Conservation (phyloP, 2,797 vertebrate genomes). For the Xiphophorus birchmanni region DNA sequence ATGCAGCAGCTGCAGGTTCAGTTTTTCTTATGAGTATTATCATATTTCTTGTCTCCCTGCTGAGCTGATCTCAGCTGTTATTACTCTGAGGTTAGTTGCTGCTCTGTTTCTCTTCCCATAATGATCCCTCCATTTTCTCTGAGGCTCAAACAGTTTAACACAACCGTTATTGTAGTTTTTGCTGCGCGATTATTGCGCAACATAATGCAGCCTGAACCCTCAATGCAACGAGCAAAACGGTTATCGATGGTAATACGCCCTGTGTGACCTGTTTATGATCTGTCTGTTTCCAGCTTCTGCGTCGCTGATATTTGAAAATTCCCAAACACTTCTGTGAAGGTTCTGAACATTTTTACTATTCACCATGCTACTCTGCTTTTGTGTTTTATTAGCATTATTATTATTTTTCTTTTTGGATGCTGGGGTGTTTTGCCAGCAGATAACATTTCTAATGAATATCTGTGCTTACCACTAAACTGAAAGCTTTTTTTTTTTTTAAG, state of each 20-base stretch:
- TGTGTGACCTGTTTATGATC: not conserved
- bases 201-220: not conserved
- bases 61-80: not conserved
- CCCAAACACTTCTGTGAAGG: not conserved
- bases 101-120: slow-evolving; percentile 2
- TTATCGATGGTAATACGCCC: not conserved
- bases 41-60: not conserved
- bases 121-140: slow-evolving; percentile 1
- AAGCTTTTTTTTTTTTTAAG: not conserved
- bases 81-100: slow-evolving; percentile 3
- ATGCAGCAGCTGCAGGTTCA: not conserved
- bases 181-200: not conserved
- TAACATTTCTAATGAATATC: not conserved
- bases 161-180: not conserved
- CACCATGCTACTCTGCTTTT: not conserved
- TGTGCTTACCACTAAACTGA: not conserved
- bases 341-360: not conserved
- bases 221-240: not conserved
- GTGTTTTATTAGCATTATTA: not conserved
- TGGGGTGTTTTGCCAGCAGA: not conserved
- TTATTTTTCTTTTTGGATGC: not conserved
- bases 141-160: not conserved
- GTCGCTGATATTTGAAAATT: not conserved
- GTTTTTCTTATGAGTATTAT: not conserved
- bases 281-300: not conserved